Percentiles rank a stretch among this genome's conserved stretches.
Conservation (phyloP, 2,888 invertebrate species). For the Tolmerus cingulatus region DNA sequence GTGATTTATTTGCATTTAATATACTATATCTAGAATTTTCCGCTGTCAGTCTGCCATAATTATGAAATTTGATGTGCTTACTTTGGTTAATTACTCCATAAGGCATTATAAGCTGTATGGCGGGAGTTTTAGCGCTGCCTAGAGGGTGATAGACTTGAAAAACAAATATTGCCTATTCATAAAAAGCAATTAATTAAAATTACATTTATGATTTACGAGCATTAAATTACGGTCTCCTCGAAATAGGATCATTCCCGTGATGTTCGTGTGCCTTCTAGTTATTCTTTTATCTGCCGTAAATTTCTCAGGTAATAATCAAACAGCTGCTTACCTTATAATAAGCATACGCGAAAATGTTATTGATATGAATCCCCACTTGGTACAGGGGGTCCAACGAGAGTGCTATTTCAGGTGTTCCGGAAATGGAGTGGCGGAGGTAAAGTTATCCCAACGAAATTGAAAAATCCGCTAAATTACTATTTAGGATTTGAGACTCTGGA, state of each 20-base stretch:
- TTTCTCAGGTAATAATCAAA: background rate
- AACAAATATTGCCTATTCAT: background rate
- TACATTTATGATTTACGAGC: background rate
- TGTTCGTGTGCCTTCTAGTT: background rate
- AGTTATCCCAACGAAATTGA: background rate
- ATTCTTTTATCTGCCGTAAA: background rate
- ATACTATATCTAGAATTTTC: background rate
- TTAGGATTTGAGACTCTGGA: background rate
- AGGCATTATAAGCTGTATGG: background rate
- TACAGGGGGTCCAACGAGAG: background rate
- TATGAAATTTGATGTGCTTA: background rate
- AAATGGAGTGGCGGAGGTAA: background rate
- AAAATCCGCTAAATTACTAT: background rate
- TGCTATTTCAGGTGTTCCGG: background rate
- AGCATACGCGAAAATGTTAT: background rate
- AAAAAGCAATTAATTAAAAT: background rate
- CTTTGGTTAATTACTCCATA: background rate
- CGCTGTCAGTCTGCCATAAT: background rate
- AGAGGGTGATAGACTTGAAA: no score
- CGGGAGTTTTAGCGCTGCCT: no score
- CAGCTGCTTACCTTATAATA: background rate
- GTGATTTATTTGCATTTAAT: background rate
- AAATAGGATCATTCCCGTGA: background rate
- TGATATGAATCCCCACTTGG: background rate
- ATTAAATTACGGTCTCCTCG: background rate